Evolutionary conservation across 2,888 invertebrate species (phyloP).

Genomic region (Agrotis segetum): DNA sequence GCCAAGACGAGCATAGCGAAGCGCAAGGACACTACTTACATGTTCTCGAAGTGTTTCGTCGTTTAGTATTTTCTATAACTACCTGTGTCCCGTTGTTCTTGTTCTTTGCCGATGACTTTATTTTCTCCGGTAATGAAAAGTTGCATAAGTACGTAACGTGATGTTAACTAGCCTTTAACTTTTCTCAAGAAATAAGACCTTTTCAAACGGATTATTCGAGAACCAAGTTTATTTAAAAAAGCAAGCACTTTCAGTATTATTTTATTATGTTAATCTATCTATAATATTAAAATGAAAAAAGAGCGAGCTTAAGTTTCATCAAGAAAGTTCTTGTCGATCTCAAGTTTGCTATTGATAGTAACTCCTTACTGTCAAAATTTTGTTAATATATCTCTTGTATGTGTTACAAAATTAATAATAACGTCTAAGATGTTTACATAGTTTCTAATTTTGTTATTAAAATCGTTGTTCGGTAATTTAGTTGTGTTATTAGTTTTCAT

Average conservation of each 20-base stretch:
- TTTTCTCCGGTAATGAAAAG: no score
- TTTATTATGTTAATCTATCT: not conserved
- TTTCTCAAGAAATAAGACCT: not conserved
- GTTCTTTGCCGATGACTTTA: no score
- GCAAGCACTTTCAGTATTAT: not conserved
- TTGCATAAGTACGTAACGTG: no score
- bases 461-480: conserved; percentile 14
- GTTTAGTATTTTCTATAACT: not conserved
- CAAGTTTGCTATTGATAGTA: conserved; percentile 24
- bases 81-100: not conserved
- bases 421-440: conserved; percentile 22
- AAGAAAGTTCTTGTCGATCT: not conserved
- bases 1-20: no score
- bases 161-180: not conserved
- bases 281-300: no score
- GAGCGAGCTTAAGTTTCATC: conserved; percentile 7
- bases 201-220: not conserved
- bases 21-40: no score
- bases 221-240: not conserved
- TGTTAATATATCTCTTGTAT: conserved; percentile 27
- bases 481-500: conserved; percentile 49
- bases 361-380: conserved; percentile 16
- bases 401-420: conserved; percentile 46
- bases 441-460: conserved; percentile 45
- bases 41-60: no score